Conservation (phyloP, 1,140 invertebrate species). For the Phocides pigmalion region DNA sequence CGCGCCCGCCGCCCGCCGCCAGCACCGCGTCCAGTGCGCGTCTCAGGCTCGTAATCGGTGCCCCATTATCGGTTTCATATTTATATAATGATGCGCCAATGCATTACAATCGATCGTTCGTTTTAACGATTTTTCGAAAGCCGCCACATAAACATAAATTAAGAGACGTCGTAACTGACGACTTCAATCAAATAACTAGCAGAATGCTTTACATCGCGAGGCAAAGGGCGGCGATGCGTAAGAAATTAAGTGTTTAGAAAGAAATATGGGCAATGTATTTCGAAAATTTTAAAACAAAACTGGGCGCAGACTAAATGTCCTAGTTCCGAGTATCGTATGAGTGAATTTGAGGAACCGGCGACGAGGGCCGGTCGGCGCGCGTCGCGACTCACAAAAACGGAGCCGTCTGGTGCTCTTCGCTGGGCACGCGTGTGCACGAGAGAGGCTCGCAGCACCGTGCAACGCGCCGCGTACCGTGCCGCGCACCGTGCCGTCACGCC, state of each 20-base stretch:
- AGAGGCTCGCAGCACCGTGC: constrained; percentile 21
- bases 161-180: constrained; percentile 4
- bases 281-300: constrained; percentile 44
- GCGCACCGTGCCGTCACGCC: constrained; percentile 48
- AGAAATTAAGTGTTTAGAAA: constrained; percentile 23
- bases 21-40: constrained; percentile 34
- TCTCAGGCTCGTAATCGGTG: constrained; percentile 22
- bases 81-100: constrained; percentile 15
- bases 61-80: constrained; percentile 52
- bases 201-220: constrained; percentile 8
- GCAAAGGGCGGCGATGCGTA: constrained; percentile 14
- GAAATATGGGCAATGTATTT: constrained; percentile 24
- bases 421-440: constrained; percentile 38
- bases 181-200: constrained; percentile 15
- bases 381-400: constrained; percentile 74
- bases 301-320: constrained; percentile 53
- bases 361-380: constrained; percentile 57
- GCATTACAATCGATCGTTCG: constrained; percentile 28
- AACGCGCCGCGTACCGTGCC: constrained; percentile 42
- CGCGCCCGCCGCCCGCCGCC: constrained; percentile 45
- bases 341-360: constrained; percentile 60
- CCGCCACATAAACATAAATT: constrained; percentile 31
- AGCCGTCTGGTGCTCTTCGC: constrained; percentile 52
- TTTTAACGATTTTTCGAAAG: constrained; percentile 20
- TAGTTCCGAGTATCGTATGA: constrained; percentile 70